Percentiles rank a stretch among this genome's conserved stretches.
Evolutionary conservation across 2,888 invertebrate genomes (phyloP).

Genomic region (Pyrocoelia pectoralis): DNA sequence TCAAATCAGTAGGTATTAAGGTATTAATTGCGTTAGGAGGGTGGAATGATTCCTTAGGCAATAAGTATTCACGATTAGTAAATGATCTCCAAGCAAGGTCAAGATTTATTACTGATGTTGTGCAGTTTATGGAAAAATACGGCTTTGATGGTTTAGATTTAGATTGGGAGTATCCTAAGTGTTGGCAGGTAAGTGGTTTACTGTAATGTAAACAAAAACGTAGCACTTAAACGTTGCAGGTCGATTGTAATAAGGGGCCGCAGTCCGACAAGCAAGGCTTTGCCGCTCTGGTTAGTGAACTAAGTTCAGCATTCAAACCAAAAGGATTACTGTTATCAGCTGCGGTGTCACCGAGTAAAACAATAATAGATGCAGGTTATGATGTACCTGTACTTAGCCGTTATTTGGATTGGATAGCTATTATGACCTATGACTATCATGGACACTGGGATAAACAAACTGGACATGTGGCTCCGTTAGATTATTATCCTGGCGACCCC

Average conservation of each 20-base stretch:
- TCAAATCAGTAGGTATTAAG: slow-evolving; percentile 81
- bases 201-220: no score
- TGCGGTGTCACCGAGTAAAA: slow-evolving; percentile 88
- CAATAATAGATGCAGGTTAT: slow-evolving; percentile 85
- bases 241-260: slow-evolving; percentile 85
- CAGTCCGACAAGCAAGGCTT: slow-evolving; percentile 84
- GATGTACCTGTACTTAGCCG: slow-evolving; percentile 78
- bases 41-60: slow-evolving; percentile 93
- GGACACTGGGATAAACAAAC: slow-evolving; percentile 94
- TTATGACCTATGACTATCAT: slow-evolving; percentile 93
- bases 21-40: slow-evolving; percentile 90
- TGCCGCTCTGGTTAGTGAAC: slow-evolving; percentile 75
- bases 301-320: slow-evolving; percentile 64
- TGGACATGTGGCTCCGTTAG: slow-evolving; percentile 88
- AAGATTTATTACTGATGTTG: slow-evolving; percentile 76
- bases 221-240: slow-evolving; percentile 62
- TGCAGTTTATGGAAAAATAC: slow-evolving; percentile 80
- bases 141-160: slow-evolving; percentile 93
- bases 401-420: slow-evolving; percentile 88
- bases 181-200: slow-evolving; percentile 80
- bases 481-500: slow-evolving; percentile 83
- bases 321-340: slow-evolving; percentile 74
- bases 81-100: slow-evolving; percentile 76
- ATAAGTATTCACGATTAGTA: slow-evolving; percentile 87
- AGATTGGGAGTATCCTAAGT: slow-evolving; percentile 95